A percentile compares a stretch with the other conserved stretches of the same genome.
phyloP scores from a whole-genome alignment of 2,113 vertebrate species.

The Anoura caudifer region DNA sequence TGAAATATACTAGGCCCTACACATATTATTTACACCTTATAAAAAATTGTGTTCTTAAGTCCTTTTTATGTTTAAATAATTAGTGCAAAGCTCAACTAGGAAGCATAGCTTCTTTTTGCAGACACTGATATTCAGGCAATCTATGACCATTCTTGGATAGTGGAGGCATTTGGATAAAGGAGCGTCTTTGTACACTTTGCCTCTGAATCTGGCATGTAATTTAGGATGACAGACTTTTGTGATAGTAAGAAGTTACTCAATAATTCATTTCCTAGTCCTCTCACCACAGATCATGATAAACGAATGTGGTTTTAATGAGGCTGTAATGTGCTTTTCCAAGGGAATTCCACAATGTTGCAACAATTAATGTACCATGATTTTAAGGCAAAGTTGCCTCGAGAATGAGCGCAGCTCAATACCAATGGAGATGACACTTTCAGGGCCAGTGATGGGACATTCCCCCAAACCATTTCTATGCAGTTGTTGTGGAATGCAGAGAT shows the following conservation, averaged over 20 bases:
- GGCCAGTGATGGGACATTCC: neutral
- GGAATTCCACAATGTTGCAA: constrained; percentile 21
- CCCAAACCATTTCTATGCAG: neutral
- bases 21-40: neutral
- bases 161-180: constrained; percentile 23
- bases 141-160: neutral
- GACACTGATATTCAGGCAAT: neutral
- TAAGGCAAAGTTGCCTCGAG: constrained; percentile 9
- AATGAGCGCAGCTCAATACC: neutral
- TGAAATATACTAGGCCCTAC: neutral
- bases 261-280: constrained; percentile 59
- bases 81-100: neutral
- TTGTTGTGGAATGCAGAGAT: neutral
- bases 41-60: neutral
- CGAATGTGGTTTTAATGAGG: constrained; percentile 66
- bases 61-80: neutral
- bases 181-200: constrained; percentile 16
- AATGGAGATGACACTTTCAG: neutral
- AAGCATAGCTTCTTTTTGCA: neutral
- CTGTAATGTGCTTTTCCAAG: constrained; percentile 51
- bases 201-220: constrained; percentile 26
- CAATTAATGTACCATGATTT: constrained; percentile 3
- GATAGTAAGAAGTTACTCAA: constrained; percentile 57
- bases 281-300: constrained; percentile 56
- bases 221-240: constrained; percentile 48